phyloP scores from a whole-genome alignment of 2,113 vertebrate species.

The Petroica traversi region DNA sequence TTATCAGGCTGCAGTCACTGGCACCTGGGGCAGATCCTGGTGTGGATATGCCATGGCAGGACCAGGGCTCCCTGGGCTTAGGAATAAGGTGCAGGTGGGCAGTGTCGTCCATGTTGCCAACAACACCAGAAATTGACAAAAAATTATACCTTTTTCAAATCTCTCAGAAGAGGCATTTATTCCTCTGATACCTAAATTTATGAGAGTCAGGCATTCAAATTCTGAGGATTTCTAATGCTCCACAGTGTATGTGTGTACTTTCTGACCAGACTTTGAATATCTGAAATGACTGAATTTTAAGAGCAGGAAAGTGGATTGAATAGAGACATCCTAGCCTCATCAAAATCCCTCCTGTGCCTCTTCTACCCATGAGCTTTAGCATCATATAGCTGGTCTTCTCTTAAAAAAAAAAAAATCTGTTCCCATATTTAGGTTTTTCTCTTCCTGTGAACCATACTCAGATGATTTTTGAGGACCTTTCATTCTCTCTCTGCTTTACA shows the following conservation, averaged over 20 bases:
- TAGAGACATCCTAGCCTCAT: neutral
- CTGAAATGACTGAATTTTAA: slow-evolving; percentile 7
- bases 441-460: slow-evolving; percentile 25
- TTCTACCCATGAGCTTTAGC: neutral
- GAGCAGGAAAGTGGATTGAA: neutral
- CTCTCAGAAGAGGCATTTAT: neutral
- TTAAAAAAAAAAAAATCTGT: neutral
- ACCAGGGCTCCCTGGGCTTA: neutral
- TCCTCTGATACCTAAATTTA: neutral
- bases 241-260: neutral
- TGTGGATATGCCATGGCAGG: neutral
- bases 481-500: neutral
- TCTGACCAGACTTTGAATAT: neutral
- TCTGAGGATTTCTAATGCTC: neutral
- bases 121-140: neutral
- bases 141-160: neutral
- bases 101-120: neutral
- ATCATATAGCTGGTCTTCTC: neutral
- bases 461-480: slow-evolving; percentile 38
- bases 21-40: neutral
- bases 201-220: neutral
- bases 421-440: slow-evolving; percentile 49
- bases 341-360: neutral
- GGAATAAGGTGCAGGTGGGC: neutral
- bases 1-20: neutral